Conservation (phyloP, 2,888 invertebrate species). For the Lycophotia porphyrea region DNA sequence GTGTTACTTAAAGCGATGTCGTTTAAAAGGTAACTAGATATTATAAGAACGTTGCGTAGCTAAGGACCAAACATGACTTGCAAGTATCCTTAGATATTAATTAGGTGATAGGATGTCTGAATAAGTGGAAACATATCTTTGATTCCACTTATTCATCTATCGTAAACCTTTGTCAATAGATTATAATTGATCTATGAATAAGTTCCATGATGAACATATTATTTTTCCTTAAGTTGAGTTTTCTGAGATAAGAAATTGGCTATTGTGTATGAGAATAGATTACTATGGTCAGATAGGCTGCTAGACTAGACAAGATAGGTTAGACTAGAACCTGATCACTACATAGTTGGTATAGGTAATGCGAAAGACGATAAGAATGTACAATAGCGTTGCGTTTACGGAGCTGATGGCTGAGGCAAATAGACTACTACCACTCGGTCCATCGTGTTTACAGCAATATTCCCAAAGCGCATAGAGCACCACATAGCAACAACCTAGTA, state of each 20-base stretch:
- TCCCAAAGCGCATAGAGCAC: slow-evolving; percentile 1
- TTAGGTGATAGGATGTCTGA: not conserved
- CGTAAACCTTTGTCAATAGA: not conserved
- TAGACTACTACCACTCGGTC: not conserved
- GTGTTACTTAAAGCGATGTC: not conserved
- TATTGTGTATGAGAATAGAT: not conserved
- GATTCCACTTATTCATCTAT: not conserved
- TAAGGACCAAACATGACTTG: not conserved
- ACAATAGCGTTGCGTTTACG: not conserved
- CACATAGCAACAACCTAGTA: slow-evolving; percentile 50
- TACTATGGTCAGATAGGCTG: not conserved
- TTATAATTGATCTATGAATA: not conserved
- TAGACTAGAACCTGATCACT: not conserved
- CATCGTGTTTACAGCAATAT: too few relatives aligned
- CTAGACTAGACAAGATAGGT: too few relatives aligned
- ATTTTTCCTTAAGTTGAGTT: not conserved
- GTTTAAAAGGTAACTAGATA: slow-evolving; percentile 6
- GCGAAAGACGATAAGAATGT: not conserved
- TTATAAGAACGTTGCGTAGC: not conserved
- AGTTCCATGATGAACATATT: not conserved
- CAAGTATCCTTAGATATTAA: not conserved
- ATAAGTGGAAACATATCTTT: not conserved
- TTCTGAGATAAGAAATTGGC: not conserved
- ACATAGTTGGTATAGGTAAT: not conserved
- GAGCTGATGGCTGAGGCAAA: not conserved